Evolutionary conservation across 2,888 invertebrate genomes (phyloP), one percentile per base, ranked within the genome.

Genomic region (Eurois occulta): DNA sequence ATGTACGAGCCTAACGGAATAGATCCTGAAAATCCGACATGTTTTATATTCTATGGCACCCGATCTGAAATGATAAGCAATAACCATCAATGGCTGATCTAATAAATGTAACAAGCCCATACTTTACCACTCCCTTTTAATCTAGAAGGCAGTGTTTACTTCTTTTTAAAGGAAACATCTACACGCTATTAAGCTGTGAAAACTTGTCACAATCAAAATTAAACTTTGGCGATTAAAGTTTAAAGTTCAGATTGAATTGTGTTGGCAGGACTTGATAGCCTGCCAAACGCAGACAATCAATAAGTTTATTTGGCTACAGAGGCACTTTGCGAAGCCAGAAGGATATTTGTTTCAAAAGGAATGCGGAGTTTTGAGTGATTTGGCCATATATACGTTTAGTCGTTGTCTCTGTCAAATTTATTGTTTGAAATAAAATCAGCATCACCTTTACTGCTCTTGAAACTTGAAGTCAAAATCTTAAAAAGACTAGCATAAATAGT

Each of bases 281-380:
- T 83, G 91, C 91, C 91, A 91, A 91, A 87, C 74, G 69, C 69
- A 75, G 68, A 75, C 77, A 91, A 91, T 91, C 91, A 86, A 91
- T 91, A 91, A 83, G 75, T 84, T 86, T 87, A 85, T 87, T 88
- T 86, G 84, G 85, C 87, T 83, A 75, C 67, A 72, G 77, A 81
- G 85, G 78, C 80, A 84, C 82, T 81, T 71, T 78, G 81, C 35
- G 71, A 84, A 88, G 84, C 77, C 85, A 86, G 75, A 72, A 78
- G 78, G 73, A 78, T 77, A 75, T 79, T 68, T 72, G 48, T 66
- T 80, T 69, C 68, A 46, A 77, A 78, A 72, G 70, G 83, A 79
- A 75, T 68, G 58, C 62, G 72, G 48, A 13, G 24, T 68, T 84
- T 58, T 72, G 35, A 62, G n/a, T 68, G 10, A 48, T 35, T 48